A percentile compares a stretch with the other conserved stretches of the same genome.
These are phyloP conservation scores for Capreolus pygargus DNA, from an alignment of 2,113 vertebrate genomes.

Conservation along the genomic window DNA sequence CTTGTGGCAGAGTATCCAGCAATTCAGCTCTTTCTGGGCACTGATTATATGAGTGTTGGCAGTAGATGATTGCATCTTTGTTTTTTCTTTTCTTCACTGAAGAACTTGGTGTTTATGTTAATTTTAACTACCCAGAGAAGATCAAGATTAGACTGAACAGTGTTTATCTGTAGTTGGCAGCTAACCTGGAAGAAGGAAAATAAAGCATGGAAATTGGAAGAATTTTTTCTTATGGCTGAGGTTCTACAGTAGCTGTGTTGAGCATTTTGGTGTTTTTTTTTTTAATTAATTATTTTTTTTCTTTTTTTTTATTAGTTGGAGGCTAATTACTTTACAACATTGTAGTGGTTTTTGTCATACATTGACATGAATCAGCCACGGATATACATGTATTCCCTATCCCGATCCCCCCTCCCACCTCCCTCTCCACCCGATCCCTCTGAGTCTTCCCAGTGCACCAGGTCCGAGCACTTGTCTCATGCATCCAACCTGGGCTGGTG, in stretches of 20 bases:
- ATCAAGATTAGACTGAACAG: conserved; percentile 1
- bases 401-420: no score
- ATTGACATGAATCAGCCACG: no score
- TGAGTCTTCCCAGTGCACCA: no score
- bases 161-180: neutral
- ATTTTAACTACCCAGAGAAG: neutral
- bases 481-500: no score
- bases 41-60: neutral
- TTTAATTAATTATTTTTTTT: no score
- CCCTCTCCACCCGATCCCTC: no score
- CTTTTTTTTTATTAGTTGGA: no score
- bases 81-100: neutral
- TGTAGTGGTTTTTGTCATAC: no score
- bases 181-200: neutral
- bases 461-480: no score
- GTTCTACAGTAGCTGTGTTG: conserved; percentile 2
- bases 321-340: no score
- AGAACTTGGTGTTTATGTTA: conserved; percentile 6
- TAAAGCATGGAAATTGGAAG: neutral
- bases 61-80: neutral
- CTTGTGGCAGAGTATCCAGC: neutral
- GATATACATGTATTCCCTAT: no score
- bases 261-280: neutral
- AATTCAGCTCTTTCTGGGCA: neutral
- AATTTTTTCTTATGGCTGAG: neutral